Percentiles rank a stretch among this genome's conserved stretches.
Conservation (phyloP, 2,113 vertebrate genomes). For the pig (Sus scrofa) region T2T-Sscrofa CM000819.6:131786001-131786500, state of each 20-base stretch:
- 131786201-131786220: constrained; percentile 25
- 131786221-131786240: constrained; percentile 60
- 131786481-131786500: background rate
- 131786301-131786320: constrained; percentile 42
- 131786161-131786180: constrained; percentile 16
- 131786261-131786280: background rate
- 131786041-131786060: background rate
- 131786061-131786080: background rate
- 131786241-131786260: constrained; percentile 10
- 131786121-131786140: background rate
- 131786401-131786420: background rate
- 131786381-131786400: no score
- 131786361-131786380: constrained; percentile 46
- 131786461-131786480: background rate
- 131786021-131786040: background rate
- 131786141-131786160: background rate
- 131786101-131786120: background rate
- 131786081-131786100: background rate
- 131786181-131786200: background rate
- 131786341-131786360: background rate
- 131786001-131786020: background rate
- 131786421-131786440: background rate
- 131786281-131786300: background rate
- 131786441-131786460: background rate
- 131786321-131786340: constrained; percentile 34